A percentile compares a stretch with the other conserved stretches of the same genome.
Conservation (phyloP, 1,140 invertebrate genomes). For the Mycetomoellerius zeteki region DNA sequence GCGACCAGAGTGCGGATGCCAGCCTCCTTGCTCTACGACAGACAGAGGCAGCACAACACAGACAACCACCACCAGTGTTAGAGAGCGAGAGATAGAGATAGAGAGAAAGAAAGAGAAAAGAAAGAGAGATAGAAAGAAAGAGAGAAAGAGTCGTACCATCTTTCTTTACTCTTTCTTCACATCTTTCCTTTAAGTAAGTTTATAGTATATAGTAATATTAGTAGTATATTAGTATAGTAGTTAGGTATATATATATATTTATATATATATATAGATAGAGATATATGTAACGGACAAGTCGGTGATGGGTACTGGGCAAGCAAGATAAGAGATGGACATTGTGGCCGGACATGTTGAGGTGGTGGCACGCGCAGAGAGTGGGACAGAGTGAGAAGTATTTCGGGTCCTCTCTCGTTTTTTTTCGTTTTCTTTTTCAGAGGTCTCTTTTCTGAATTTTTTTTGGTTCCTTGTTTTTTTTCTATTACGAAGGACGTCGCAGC, state of each 20-base stretch:
- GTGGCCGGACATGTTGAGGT: constrained; percentile 50
- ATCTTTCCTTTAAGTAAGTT: constrained; percentile 76
- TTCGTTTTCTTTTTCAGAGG: constrained; percentile 9
- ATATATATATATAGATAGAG: constrained; percentile 64
- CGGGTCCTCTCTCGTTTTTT: constrained; percentile 44
- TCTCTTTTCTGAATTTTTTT: constrained; percentile 12
- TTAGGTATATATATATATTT: constrained; percentile 59
- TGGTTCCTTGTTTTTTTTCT: constrained; percentile 29
- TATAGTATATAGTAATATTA: constrained; percentile 75
- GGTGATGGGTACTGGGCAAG: constrained; percentile 68
- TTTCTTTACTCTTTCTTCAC: constrained; percentile 67
- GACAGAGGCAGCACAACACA: constrained; percentile 91
- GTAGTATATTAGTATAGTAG: constrained; percentile 75
- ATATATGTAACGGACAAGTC: constrained; percentile 66
- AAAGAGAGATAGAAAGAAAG: constrained; percentile 45
- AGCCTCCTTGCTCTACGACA: constrained; percentile 99
- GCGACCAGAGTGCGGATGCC: constrained; percentile 99
- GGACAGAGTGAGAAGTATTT: constrained; percentile 60
- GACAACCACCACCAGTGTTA: constrained; percentile 88
- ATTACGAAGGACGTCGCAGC: constrained; percentile 52
- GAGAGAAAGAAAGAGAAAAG: constrained; percentile 41
- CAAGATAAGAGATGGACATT: constrained; percentile 60
- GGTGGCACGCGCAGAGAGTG: constrained; percentile 51
- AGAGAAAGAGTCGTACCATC: constrained; percentile 70
- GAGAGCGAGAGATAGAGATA: constrained; percentile 64